phyloP scores from a whole-genome alignment of 2,888 invertebrate genomes.

The Polydrusus tereticollis region DNA sequence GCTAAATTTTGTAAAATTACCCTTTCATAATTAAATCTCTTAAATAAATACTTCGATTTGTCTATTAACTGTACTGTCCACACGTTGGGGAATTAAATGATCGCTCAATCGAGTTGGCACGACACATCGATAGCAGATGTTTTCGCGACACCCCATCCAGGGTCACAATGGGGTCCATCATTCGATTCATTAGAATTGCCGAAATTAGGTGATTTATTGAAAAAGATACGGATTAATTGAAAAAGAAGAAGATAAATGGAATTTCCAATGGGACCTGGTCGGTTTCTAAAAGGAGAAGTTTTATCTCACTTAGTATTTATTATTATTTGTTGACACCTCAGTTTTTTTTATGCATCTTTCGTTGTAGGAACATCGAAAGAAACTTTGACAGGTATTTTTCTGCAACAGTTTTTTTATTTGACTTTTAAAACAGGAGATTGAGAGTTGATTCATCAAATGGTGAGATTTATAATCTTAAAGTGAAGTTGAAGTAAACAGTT shows the following conservation, averaged over 20 bases:
- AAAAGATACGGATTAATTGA: conserved; percentile 42
- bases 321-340: no score
- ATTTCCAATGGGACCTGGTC: conserved; percentile 23
- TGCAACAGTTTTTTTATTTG: no score
- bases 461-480: no score
- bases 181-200: conserved; percentile 49
- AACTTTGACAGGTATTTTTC: no score
- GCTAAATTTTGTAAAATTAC: no score
- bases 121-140: conserved; percentile 49
- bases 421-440: no score
- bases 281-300: background rate
- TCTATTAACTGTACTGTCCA: conserved; percentile 28
- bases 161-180: conserved; percentile 48
- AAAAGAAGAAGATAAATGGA: conserved; percentile 38
- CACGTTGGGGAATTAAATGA: conserved; percentile 45
- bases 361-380: no score
- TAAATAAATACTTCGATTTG: background rate
- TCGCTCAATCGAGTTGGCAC: conserved; percentile 48
- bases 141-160: conserved; percentile 47
- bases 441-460: no score
- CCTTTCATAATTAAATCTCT: background rate
- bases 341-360: no score
- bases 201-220: conserved; percentile 50
- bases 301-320: background rate
- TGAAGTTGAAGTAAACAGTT: no score